Conservation (phyloP, 2,797 vertebrate species). For the Crotalus adamanteus region DNA sequence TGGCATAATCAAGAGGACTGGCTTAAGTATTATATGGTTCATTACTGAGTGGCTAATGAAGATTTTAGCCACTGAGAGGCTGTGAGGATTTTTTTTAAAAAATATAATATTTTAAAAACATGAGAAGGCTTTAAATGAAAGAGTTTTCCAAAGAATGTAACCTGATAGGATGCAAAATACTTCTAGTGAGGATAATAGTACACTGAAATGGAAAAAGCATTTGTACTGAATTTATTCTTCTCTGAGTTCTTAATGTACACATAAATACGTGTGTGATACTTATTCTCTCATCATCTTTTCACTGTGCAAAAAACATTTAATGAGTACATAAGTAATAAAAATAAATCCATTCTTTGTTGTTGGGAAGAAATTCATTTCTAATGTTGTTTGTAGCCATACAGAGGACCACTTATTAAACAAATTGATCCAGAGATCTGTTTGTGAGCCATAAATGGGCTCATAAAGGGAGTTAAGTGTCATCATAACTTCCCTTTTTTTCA, state of each 20-base stretch:
- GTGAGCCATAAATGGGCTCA: slow-evolving; percentile 51
- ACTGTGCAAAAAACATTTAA: slow-evolving; percentile 19
- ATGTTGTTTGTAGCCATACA: slow-evolving; percentile 22
- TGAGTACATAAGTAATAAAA: slow-evolving; percentile 52
- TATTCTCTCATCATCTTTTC: slow-evolving; percentile 8
- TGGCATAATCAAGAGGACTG: background rate
- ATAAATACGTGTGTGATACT: slow-evolving; percentile 14
- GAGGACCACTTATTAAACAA: slow-evolving; percentile 51
- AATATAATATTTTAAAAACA: background rate
- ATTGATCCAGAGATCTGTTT: slow-evolving; percentile 58
- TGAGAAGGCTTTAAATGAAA: background rate
- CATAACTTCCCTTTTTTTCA: slow-evolving; percentile 51
- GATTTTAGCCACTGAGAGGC: background rate
- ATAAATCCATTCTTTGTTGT: slow-evolving; percentile 35
- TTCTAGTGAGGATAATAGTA: background rate
- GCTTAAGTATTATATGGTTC: background rate
- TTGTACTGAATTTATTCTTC: slow-evolving; percentile 6
- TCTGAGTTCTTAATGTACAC: slow-evolving; percentile 27
- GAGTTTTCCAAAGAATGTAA: background rate
- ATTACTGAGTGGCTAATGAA: background rate
- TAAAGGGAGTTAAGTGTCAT: slow-evolving; percentile 59
- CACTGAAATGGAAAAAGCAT: slow-evolving; percentile 14
- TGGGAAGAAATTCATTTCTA: slow-evolving; percentile 39
- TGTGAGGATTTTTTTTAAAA: background rate
- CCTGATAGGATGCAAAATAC: background rate